These are phyloP conservation scores for Tragelaphus oryx DNA, from an alignment of 2,797 vertebrate genomes.

Conservation along the genomic window DNA sequence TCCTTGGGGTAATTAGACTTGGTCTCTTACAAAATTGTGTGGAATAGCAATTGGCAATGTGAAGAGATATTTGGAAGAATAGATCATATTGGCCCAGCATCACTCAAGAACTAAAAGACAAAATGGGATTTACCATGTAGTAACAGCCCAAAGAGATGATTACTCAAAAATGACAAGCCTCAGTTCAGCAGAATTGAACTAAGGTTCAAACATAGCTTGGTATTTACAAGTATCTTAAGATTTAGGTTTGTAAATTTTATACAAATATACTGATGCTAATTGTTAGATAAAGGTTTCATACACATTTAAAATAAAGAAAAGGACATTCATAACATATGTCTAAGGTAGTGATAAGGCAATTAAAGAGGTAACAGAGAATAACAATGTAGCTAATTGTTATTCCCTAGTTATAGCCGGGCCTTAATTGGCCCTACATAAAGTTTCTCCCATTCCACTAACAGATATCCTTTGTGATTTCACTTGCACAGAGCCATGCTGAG, in stretches of 20 bases:
- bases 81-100: background rate
- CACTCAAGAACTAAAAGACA: background rate
- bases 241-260: background rate
- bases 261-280: background rate
- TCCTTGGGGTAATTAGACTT: background rate
- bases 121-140: background rate
- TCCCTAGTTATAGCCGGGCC: background rate
- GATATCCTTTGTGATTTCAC: constrained; percentile 25
- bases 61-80: background rate
- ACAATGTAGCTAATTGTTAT: background rate
- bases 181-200: background rate
- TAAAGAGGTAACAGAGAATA: background rate
- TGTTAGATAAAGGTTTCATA: background rate
- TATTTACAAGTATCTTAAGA: background rate
- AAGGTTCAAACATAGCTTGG: background rate
- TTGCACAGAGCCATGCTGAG: constrained; percentile 4
- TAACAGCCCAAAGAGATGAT: background rate
- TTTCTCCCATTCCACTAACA: constrained; percentile 39
- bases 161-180: background rate
- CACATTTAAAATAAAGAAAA: background rate
- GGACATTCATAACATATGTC: background rate
- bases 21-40: background rate
- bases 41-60: background rate
- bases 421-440: constrained; percentile 13
- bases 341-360: background rate